Conservation (phyloP, 53 echinoderm and acorn worm species). For the Temnopleurus reevesii region DNA sequence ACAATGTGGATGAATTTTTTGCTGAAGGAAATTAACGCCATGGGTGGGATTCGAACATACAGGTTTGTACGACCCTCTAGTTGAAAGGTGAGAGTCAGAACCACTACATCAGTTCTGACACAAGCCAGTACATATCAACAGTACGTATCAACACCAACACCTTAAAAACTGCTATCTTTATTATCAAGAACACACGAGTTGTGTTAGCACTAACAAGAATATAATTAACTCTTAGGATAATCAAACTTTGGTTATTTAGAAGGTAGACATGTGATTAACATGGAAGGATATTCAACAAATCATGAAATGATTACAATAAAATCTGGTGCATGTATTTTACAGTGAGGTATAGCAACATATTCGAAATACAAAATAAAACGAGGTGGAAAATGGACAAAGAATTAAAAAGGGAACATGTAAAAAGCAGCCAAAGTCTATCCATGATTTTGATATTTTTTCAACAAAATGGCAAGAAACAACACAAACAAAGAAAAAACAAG, state of each 20-base stretch:
- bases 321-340: slow-evolving; percentile 12
- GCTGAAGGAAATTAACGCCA: neutral
- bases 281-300: neutral
- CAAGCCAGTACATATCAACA: too few relatives aligned
- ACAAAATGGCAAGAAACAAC: slow-evolving; percentile 25
- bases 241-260: slow-evolving; percentile 25
- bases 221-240: neutral
- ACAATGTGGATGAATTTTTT: neutral
- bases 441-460: neutral
- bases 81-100: neutral
- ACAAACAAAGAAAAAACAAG: too few relatives aligned
- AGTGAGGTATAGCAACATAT: slow-evolving; percentile 18
- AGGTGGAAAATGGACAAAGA: neutral
- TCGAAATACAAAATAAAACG: neutral
- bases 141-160: neutral
- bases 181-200: neutral
- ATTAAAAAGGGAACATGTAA: neutral
- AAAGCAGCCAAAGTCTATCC: neutral
- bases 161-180: neutral
- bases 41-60: neutral
- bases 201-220: slow-evolving; percentile 1
- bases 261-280: slow-evolving; percentile 10
- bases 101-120: neutral
- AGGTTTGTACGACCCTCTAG: neutral
- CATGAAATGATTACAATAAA: neutral